phyloP scores from a whole-genome alignment of 2,888 invertebrate genomes.

The Archips crataeganus region DNA sequence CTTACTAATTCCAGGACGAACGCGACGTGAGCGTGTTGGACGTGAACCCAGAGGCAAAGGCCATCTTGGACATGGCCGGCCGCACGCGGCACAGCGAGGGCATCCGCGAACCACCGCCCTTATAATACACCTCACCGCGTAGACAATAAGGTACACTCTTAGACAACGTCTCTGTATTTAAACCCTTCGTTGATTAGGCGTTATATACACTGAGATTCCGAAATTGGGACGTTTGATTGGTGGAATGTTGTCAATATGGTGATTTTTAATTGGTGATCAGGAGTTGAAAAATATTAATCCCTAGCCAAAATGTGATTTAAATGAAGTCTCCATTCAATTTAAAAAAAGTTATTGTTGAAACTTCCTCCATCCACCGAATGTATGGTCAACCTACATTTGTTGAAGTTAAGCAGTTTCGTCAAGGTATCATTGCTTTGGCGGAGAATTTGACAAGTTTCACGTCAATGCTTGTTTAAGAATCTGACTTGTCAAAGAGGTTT shows the following conservation, averaged over 20 bases:
- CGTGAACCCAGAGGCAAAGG: conserved; percentile 92
- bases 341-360: no score
- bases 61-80: conserved; percentile 94
- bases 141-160: conserved; percentile 14
- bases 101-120: conserved; percentile 86
- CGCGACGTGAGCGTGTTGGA: conserved; percentile 89
- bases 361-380: no score
- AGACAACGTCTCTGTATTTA: background rate
- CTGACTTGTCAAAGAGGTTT: no score
- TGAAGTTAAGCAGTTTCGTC: no score
- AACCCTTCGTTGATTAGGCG: background rate
- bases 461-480: no score
- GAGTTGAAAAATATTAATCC: no score
- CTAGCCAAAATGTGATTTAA: no score
- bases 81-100: conserved; percentile 94
- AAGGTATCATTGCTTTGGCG: no score
- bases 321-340: no score
- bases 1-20: conserved; percentile 68
- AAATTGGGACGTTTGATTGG: background rate
- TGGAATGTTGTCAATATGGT: background rate
- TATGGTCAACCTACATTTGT: no score
- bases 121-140: conserved; percentile 56
- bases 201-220: background rate
- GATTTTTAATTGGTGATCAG: no score
- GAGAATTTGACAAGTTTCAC: no score